Evolutionary conservation across 2,888 invertebrate genomes (phyloP).

Genomic region (Nomada flava): DNA sequence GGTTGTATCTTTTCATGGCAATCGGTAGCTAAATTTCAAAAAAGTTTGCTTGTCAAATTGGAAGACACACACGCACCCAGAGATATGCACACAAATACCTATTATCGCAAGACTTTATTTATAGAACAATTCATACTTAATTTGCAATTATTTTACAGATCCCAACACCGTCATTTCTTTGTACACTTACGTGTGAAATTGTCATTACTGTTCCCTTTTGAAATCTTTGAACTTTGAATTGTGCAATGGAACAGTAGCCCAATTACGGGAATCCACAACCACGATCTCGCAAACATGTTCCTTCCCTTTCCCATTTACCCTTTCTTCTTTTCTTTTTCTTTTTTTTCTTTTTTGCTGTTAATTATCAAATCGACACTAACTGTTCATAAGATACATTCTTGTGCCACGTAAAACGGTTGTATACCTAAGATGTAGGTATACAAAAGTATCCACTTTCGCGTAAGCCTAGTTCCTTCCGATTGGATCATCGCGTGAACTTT

Average conservation of each 20-base stretch:
- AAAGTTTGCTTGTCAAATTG: neutral
- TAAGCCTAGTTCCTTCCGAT: neutral
- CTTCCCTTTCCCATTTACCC: neutral
- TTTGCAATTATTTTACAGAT: neutral
- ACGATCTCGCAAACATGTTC: constrained; percentile 27
- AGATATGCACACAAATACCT: neutral
- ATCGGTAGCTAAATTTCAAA: constrained; percentile 85
- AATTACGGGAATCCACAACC: constrained; percentile 5
- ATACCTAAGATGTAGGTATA: neutral
- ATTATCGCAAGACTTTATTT: neutral
- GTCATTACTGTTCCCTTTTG: constrained; percentile 13
- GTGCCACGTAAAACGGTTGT: neutral
- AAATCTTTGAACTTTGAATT: constrained; percentile 22
- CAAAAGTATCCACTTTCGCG: neutral
- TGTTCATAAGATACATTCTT: too few species aligned
- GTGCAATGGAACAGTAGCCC: neutral
- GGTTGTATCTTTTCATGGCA: constrained; percentile 92
- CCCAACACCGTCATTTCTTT: neutral
- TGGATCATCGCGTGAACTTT: neutral
- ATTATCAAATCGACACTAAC: neutral
- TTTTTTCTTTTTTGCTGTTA: neutral
- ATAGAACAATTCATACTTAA: neutral
- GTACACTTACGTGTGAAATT: constrained; percentile 46
- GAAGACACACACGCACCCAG: neutral
- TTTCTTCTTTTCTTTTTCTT: neutral